Evolutionary conservation across 1,140 invertebrate species (phyloP), one percentile per base, ranked within the genome.

Genomic region (Cotesia chilonis): DNA sequence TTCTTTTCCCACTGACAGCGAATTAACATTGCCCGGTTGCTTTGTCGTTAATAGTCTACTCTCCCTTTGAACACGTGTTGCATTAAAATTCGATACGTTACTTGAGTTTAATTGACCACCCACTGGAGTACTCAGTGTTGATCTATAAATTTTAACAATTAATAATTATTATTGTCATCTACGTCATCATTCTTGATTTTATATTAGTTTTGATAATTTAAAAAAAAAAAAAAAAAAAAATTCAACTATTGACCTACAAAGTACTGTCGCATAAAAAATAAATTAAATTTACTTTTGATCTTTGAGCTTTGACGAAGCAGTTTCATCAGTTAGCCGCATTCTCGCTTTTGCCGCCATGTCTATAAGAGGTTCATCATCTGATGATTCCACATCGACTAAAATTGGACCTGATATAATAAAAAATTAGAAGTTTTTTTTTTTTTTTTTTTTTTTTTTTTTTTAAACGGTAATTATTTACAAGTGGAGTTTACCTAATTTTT

Each of bases 351-450:
- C 92, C 7, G 89, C 88, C 41, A 91, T 88, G 78, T 92, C 92
- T 75, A 92, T 92, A 28, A 94, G 86, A 61, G 93, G 93, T 83
- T 94, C 93, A 82, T 94, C 93, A 76, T 93, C 93, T 76, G 94
- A 93, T 35, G 92, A 93, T 77, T 91, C 90, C 68, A 87, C 84
- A 74, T 87, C 87, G 68, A 87, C 84, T 61, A 86, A 80, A 77
- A 86, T 84, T 75, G 85, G 85, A 80, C 84, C 84, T 85, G 75
- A 70, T 78, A 80, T 74, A 75, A 14, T 14, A 14, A 14, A 14
- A 14, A 14, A 14, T 14, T 14, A 14, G 14, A 14, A 14, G 14
- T 14, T 14, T 14, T 14, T 14, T 14, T 14, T 14, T 14, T 14
- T 14, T 14, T 14, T 14, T 14, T 14, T 14, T 14, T 14, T 14